Base-by-base conservation (phyloP, 92 coral and sea anemone genomes). In the Bergia sp. region DNA sequence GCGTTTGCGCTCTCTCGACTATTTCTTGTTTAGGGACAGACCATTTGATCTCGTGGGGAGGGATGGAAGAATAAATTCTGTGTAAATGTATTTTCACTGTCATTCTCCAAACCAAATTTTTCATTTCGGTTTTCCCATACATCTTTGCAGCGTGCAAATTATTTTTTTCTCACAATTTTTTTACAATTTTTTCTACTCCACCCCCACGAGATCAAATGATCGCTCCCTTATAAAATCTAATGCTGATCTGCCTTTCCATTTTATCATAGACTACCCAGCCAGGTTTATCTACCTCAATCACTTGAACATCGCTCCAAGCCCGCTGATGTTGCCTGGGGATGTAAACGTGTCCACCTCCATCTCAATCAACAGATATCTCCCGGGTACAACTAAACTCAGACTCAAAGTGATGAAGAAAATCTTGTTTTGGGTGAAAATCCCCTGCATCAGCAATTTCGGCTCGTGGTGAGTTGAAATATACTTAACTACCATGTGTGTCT, bases 361-460 rank as follows among this genome's bases (percentile, higher is more conserved):
- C 53, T 77, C 90, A 41, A 84, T 91, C 44, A 88, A 87, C 79
- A 41, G 91, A 80, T 85, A 80, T 73, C 93, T 91, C 1, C 83
- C 88, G 16, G 74, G 91, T 69, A 49, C 82, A 7, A 91, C 93
- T n/a, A 87, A 80, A 80, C 83, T 91, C 47, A 81, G 66, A 66
- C 91, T 91, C 43, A 84, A 91, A 57, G 39, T 91, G 58, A 85
- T 87, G 88, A 91, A 80, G 88, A 91, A 91, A 86, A 16, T 89
- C 21, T 36, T 84, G 45, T 81, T 84, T 76, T 91, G 93, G 93
- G 45, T 91, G 39, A 57, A 65, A 55, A 80, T 91, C 41, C 93
- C 93, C 55, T 91, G 88, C 73, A 78, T 89, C 50, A 64, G 58
- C 2, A 65, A 67, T 9, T 71, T 69, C 39, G 91, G 87, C 0